Conservation (phyloP, 2,888 invertebrate species). For the Pammene aurita region DNA sequence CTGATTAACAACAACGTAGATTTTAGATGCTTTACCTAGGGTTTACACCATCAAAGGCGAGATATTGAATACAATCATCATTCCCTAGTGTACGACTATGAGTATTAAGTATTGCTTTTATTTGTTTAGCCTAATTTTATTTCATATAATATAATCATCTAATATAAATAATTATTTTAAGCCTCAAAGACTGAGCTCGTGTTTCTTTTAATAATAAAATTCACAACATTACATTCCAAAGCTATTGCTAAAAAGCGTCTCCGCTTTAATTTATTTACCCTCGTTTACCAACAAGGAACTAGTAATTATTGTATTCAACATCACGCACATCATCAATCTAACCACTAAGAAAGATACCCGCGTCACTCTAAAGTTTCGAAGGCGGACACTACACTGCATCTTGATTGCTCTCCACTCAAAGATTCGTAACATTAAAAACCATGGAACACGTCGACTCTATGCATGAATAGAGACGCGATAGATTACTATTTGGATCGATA, state of each 20-base stretch:
- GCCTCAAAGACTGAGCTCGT: conserved; percentile 11
- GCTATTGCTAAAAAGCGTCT: conserved; percentile 24
- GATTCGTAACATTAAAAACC: conserved; percentile 28
- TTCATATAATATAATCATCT: conserved; percentile 13
- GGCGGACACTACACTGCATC: conserved; percentile 75
- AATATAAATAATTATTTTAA: conserved; percentile 25
- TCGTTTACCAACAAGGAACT: background rate
- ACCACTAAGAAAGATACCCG: conserved; percentile 76
- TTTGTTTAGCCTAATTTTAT: conserved; percentile 32
- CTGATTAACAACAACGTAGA: conserved; percentile 81
- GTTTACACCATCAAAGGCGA: conserved; percentile 63
- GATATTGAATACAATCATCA: conserved; percentile 67
- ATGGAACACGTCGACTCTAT: background rate
- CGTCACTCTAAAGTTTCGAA: conserved; percentile 75
- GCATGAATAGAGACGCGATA: background rate
- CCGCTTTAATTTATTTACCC: conserved; percentile 6
- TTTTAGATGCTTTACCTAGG: conserved; percentile 74
- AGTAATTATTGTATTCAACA: conserved; percentile 64
- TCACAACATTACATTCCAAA: conserved; percentile 10
- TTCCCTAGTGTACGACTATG: conserved; percentile 4
- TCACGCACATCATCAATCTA: conserved; percentile 67
- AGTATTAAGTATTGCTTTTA: conserved; percentile 40
- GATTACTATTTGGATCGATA: background rate
- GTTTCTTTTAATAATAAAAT: conserved; percentile 6
- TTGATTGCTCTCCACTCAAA: conserved; percentile 50